These are phyloP conservation scores for Harlomillsia oculata DNA, from an alignment of 1,140 invertebrate genomes.

Conservation along the genomic window DNA sequence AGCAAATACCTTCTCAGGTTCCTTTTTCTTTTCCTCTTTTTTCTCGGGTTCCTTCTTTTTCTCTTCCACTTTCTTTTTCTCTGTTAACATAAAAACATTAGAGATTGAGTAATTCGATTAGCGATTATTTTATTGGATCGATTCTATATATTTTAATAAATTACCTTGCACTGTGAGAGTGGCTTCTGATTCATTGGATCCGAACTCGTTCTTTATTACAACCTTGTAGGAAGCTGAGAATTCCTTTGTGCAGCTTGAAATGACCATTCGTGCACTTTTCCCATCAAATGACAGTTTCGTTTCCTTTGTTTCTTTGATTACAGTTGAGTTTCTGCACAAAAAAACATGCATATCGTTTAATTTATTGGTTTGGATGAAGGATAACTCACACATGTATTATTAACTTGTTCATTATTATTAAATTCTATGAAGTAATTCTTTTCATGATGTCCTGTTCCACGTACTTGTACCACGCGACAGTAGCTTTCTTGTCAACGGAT, in stretches of 20 bases:
- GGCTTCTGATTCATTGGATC: conserved; percentile 68
- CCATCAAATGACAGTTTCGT: conserved; percentile 68
- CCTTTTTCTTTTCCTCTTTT: conserved; percentile 30
- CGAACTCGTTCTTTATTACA: conserved; percentile 69
- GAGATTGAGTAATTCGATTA: conserved; percentile 28
- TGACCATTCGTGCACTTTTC: conserved; percentile 61
- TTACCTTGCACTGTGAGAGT: conserved; percentile 57
- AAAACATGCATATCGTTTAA: too few relatives aligned
- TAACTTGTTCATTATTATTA: neutral
- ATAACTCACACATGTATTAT: neutral
- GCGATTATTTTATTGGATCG: conserved; percentile 13
- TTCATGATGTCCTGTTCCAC: conserved; percentile 8
- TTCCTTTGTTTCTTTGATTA: conserved; percentile 59
- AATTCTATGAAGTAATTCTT: neutral
- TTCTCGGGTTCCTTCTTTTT: too few relatives aligned
- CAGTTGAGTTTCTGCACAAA: conserved; percentile 51
- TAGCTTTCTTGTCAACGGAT: conserved; percentile 62
- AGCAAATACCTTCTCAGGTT: conserved; percentile 4
- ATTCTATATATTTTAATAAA: too few relatives aligned
- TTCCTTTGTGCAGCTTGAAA: conserved; percentile 57
- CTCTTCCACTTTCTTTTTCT: conserved; percentile 38
- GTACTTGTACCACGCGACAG: conserved; percentile 74
- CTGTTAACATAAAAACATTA: conserved; percentile 26
- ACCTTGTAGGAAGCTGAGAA: conserved; percentile 66
- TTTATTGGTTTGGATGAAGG: neutral